Evolutionary conservation across 2,797 vertebrate genomes (phyloP).

Genomic region (Poeciliopsis turneri): DNA sequence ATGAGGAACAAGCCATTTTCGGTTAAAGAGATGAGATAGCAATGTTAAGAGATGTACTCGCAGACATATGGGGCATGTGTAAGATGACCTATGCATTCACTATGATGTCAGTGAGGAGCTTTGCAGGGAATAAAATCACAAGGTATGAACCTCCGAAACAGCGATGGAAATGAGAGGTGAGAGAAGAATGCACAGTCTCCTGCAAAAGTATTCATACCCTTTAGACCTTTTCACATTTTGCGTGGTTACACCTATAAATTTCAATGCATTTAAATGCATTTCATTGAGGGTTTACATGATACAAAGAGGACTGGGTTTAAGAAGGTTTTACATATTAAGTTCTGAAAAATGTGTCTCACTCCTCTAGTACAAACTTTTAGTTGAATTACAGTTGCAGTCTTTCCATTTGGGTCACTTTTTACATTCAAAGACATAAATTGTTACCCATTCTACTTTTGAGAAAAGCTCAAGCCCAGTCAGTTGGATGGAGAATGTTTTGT

Average conservation of each 20-base stretch:
- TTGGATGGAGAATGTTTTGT: background rate
- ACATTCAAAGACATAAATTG: background rate
- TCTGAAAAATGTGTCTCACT: background rate
- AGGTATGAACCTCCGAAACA: constrained; percentile 25
- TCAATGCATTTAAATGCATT: background rate
- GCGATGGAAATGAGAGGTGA: constrained; percentile 37
- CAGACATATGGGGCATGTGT: constrained; percentile 66
- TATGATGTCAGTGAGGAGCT: constrained; percentile 51
- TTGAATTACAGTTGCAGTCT: background rate
- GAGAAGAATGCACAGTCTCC: background rate
- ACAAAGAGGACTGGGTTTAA: background rate
- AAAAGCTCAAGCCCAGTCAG: background rate
- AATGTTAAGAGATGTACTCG: constrained; percentile 57
- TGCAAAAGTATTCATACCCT: background rate
- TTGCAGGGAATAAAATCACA: constrained; percentile 38
- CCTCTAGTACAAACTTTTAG: background rate
- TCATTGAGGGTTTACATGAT: background rate
- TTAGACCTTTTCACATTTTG: constrained; percentile 4
- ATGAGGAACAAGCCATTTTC: constrained; percentile 68
- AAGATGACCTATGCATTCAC: constrained; percentile 72
- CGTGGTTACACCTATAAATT: background rate
- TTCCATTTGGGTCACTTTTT: background rate
- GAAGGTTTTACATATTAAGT: background rate
- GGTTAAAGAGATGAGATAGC: constrained; percentile 67
- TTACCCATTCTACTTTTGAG: background rate